Percentiles rank a stretch among this genome's conserved stretches.
Evolutionary conservation across 2,797 vertebrate genomes (phyloP).

Genomic region (Anabacerthia variegaticeps): DNA sequence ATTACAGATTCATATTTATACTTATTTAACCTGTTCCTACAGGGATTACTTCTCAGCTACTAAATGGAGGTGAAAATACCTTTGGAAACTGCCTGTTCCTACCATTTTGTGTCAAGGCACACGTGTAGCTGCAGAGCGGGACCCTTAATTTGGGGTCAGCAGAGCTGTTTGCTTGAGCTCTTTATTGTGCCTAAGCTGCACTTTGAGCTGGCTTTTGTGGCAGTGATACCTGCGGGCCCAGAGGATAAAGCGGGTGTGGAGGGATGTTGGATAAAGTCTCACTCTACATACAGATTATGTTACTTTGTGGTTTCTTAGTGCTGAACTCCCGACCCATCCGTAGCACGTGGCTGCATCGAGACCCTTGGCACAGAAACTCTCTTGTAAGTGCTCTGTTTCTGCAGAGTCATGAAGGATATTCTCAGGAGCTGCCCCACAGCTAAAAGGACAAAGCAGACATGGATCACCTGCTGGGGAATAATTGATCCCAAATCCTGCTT

Average conservation of each 20-base stretch:
- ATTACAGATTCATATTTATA: background rate
- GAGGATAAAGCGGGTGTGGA: background rate
- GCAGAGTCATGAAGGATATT: background rate
- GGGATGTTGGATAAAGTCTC: too few relatives aligned
- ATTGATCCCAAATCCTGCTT: background rate
- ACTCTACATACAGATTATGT: background rate
- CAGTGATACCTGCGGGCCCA: background rate
- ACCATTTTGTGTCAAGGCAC: fast-evolving
- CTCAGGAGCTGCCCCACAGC: background rate
- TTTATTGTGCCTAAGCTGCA: background rate
- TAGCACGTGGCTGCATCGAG: background rate
- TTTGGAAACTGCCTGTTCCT: background rate
- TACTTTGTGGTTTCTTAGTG: background rate
- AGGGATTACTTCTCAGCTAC: background rate
- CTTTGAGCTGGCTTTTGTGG: background rate
- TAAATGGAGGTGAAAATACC: background rate
- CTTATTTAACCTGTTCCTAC: background rate
- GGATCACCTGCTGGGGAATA: background rate
- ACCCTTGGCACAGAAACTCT: background rate
- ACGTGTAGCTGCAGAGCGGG: background rate
- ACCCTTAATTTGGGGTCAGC: background rate
- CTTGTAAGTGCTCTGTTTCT: background rate
- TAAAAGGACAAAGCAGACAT: background rate
- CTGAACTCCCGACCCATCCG: background rate
- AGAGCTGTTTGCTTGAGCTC: background rate